These are phyloP conservation scores for Watsonalla cultraria DNA, from an alignment of 2,888 invertebrate genomes.

Conservation along the genomic window DNA sequence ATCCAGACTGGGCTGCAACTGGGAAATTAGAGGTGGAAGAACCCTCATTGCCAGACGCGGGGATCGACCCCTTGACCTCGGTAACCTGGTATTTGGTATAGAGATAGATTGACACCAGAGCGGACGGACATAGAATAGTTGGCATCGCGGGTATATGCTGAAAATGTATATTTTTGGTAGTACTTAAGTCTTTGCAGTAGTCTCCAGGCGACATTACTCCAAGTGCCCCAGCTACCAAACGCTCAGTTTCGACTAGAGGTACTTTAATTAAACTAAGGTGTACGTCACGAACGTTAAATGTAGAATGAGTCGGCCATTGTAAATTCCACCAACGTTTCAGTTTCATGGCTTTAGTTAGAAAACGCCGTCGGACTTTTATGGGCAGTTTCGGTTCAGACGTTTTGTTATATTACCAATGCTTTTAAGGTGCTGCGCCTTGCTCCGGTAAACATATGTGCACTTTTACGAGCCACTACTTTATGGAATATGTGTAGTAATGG, in stretches of 20 bases:
- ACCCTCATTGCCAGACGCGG: no score
- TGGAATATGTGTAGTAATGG: constrained; percentile 66
- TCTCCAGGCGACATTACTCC: constrained; percentile 16
- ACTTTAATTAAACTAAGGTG: constrained; percentile 75
- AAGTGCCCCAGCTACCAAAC: constrained; percentile 21
- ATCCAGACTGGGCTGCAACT: no score
- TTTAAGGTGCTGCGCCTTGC: constrained; percentile 76
- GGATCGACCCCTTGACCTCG: no score
- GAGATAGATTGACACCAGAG: no score
- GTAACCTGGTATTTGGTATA: no score
- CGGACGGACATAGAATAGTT: no score
- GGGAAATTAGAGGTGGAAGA: no score
- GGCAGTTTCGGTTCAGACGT: constrained; percentile 79
- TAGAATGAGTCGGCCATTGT: constrained; percentile 71
- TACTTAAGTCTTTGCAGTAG: not conserved
- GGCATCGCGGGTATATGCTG: no score
- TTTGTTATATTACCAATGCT: constrained; percentile 80
- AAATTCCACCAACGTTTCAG: constrained; percentile 74
- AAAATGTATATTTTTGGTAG: no score
- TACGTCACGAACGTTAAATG: constrained; percentile 73
- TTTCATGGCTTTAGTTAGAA: constrained; percentile 79
- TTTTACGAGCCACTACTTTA: constrained; percentile 70
- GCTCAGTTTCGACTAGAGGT: constrained; percentile 36
- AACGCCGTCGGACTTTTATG: constrained; percentile 77
- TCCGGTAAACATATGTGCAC: constrained; percentile 73